phyloP scores from a whole-genome alignment of 2,888 invertebrate genomes.

The Aromia moschata region DNA sequence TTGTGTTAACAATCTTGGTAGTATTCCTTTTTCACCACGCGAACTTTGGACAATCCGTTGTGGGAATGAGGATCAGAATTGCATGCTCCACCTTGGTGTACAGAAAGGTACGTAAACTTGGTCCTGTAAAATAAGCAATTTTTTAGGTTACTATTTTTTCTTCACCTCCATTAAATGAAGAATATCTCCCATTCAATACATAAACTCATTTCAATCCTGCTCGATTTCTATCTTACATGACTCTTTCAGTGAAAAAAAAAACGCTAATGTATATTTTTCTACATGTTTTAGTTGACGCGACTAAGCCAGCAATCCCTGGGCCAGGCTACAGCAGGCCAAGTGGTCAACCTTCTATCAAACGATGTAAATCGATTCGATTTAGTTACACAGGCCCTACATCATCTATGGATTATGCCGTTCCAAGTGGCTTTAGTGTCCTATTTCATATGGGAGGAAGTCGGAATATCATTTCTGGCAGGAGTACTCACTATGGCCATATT shows the following conservation, averaged over 20 bases:
- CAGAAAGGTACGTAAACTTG: constrained; percentile 71
- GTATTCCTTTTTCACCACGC: constrained; percentile 71
- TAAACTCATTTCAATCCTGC: too few species aligned
- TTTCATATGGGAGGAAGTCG: constrained; percentile 67
- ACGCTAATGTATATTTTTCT: too few species aligned
- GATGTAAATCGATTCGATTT: not conserved
- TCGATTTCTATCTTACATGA: too few species aligned
- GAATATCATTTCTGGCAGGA: constrained; percentile 69
- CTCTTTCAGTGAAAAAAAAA: too few species aligned
- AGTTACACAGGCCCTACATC: not conserved
- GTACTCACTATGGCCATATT: constrained; percentile 65
- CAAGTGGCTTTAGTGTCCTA: constrained; percentile 71
- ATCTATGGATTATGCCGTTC: constrained; percentile 53
- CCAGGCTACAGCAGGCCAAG: not conserved
- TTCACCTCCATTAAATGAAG: not conserved
- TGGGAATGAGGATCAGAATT: constrained; percentile 79
- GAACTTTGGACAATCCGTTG: constrained; percentile 71
- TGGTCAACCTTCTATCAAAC: not conserved
- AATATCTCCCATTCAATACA: too few species aligned
- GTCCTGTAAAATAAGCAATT: not conserved
- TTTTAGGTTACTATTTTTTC: not conserved
- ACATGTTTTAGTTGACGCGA: not conserved
- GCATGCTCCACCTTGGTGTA: constrained; percentile 82
- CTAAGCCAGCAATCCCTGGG: not conserved
- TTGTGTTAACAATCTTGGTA: constrained; percentile 64